Evolutionary conservation across 2,113 vertebrate species (phyloP), one percentile per base, ranked within the genome.

Genomic region (Nerophis lumbriciformis): DNA sequence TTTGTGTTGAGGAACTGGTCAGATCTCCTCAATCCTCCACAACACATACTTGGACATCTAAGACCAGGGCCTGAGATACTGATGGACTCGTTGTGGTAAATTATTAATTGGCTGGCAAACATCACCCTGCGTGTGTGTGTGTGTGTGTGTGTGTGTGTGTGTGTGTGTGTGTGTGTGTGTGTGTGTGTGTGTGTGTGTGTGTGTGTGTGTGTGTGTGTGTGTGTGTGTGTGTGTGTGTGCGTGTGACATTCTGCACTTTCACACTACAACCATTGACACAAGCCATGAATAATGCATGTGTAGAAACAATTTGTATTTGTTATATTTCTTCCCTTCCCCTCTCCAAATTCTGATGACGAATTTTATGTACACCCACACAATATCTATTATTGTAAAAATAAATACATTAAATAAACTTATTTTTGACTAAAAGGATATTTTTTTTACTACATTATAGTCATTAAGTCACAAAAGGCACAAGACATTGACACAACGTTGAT

Each of bases 21-120:
- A 13, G 15, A 56, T 11, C 38, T 42, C 38, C 54, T 56, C 14
- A 39, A 38, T 39, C 36, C 36, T 38, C 53, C 36, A 55, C 51
- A 5, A 36, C 51, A 15, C 51, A 53, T 53, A 53, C 14, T n/a
- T 39, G 38, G 54, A 56, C 38, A 42, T 56, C 42, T 42, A 56
- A 56, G 54, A 56, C 14, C 4, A 42, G 54, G 37, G 9, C 37
- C n/a, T 10, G 42, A 9, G 38, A 56, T 56, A 19, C 12, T n/a
- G 38, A 16, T 37, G 6, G 35, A 56, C 54, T n/a, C 37, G 19
- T 10, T 13, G n/a, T 42, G 54, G 37, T 56, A 14, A 54, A 54
- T 54, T 54, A 54, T 37, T 54, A 56, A 56, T 42, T 15, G 6
- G 9, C 42, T 42, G 37, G 38, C 54, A 56, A 56, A 16, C 38